Evolutionary conservation across 2,888 invertebrate species (phyloP).

Genomic region (Athrips mouffetella): DNA sequence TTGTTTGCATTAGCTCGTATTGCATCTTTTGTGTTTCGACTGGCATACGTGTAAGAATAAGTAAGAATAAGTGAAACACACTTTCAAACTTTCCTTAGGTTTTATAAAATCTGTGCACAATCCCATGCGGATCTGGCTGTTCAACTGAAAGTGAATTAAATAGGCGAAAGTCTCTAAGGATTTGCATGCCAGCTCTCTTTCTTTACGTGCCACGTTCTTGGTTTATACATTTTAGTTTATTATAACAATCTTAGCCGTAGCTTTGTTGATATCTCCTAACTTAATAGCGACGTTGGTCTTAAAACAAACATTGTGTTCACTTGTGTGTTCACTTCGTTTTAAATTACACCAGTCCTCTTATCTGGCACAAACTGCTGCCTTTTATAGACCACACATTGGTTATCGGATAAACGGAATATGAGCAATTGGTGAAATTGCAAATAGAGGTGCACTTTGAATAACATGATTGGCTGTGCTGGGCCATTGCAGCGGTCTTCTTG

Average conservation of each 20-base stretch:
- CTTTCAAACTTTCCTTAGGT: slow-evolving; percentile 21
- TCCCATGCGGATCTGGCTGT: slow-evolving; percentile 34
- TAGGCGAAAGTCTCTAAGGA: slow-evolving; percentile 71
- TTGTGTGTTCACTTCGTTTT: too few relatives aligned
- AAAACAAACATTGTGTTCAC: too few relatives aligned
- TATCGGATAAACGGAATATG: slow-evolving; percentile 36
- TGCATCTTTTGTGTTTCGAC: background rate
- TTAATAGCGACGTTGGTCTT: too few relatives aligned
- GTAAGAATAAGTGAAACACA: background rate
- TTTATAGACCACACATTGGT: too few relatives aligned
- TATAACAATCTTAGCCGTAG: too few relatives aligned
- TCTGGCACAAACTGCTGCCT: too few relatives aligned
- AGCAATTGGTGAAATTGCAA: slow-evolving; percentile 57
- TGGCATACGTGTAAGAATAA: background rate
- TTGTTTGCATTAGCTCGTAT: background rate
- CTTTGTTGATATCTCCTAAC: too few relatives aligned
- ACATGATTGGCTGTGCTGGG: slow-evolving; percentile 69
- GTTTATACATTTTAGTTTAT: too few relatives aligned
- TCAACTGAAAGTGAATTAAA: slow-evolving; percentile 67
- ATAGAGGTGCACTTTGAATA: slow-evolving; percentile 64
- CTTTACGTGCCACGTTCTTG: slow-evolving; percentile 46
- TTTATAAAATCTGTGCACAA: slow-evolving; percentile 21
- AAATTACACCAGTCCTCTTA: too few relatives aligned
- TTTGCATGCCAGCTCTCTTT: slow-evolving; percentile 54
- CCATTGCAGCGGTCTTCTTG: slow-evolving; percentile 56